phyloP scores from a whole-genome alignment of 2,113 vertebrate species.

The Chaenogobius annularis region DNA sequence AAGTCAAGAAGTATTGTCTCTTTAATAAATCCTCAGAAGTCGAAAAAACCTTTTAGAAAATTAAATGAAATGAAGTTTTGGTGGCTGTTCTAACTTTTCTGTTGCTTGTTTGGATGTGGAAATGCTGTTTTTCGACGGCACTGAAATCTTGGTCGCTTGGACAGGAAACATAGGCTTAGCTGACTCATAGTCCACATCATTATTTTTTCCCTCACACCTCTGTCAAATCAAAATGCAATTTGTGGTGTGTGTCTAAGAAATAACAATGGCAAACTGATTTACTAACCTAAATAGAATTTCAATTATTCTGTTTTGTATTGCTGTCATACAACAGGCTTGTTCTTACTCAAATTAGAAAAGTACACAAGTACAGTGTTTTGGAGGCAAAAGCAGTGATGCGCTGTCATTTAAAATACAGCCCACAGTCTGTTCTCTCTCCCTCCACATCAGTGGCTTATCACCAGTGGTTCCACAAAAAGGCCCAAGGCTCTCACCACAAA shows the following conservation, averaged over 20 bases:
- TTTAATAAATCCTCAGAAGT: not conserved
- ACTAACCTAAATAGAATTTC: not conserved
- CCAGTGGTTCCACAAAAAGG: not conserved
- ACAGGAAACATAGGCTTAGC: not conserved
- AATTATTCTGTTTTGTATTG: not conserved
- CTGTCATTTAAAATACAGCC: not conserved
- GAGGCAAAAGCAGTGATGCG: not conserved
- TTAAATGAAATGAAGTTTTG: no score
- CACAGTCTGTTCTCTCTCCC: not conserved
- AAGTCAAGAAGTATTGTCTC: slow-evolving; percentile 5
- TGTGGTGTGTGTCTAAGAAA: not conserved
- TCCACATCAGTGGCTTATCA: not conserved
- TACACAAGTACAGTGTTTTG: not conserved
- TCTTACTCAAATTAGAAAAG: not conserved
- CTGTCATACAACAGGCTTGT: not conserved
- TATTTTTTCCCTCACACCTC: not conserved
- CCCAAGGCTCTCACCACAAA: not conserved
- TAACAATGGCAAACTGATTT: not conserved
- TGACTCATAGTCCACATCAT: not conserved
- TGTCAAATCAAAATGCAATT: not conserved
- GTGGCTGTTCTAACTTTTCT: not conserved
- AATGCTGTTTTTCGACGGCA: not conserved
- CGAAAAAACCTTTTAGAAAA: no score
- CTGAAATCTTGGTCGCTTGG: not conserved
- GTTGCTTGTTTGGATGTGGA: not conserved